phyloP scores from a whole-genome alignment of 2,797 vertebrate genomes.

The Halcyon chelicuti region DNA sequence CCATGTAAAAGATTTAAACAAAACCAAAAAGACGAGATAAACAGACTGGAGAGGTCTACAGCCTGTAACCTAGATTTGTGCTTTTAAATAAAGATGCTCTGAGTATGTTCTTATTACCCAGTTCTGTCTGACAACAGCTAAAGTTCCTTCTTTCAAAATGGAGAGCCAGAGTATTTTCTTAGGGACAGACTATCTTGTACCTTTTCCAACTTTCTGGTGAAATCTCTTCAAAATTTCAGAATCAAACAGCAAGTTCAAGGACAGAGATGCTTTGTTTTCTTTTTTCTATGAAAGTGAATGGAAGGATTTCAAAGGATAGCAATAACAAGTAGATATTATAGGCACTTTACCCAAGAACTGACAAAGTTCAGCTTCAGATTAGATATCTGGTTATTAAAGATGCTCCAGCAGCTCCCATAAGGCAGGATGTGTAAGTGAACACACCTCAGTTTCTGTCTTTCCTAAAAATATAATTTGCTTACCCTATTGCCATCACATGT shows the following conservation, averaged over 20 bases:
- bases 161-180: neutral
- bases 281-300: neutral
- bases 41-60: neutral
- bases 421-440: conserved; percentile 14
- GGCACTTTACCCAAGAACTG: neutral
- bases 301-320: neutral
- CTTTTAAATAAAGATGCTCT: conserved; percentile 8
- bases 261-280: neutral
- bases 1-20: neutral
- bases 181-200: neutral
- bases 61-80: conserved; percentile 45
- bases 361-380: neutral
- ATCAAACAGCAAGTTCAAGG: neutral
- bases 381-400: neutral
- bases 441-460: neutral
- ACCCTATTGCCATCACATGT: neutral
- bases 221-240: neutral
- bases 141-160: neutral
- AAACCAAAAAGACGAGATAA: neutral
- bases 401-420: neutral
- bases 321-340: neutral
- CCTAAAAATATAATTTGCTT: neutral
- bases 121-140: neutral
- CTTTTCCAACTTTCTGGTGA: neutral
- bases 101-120: neutral